Conservation (phyloP, 2,888 invertebrate genomes). For the Oscheius sp. region DNA sequence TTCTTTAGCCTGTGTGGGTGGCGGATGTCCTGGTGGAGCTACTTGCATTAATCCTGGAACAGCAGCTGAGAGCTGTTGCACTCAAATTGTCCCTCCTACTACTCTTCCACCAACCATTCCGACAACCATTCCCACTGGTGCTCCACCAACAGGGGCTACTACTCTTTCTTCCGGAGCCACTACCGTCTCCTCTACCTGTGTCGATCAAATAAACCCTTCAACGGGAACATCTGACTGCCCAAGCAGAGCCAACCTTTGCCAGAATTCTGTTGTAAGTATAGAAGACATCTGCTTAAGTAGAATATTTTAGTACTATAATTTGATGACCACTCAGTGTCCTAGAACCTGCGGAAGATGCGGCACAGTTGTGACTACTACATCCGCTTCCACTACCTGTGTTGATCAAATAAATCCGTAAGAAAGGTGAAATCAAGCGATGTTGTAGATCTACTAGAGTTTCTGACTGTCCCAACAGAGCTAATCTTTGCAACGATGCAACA, state of each 20-base stretch:
- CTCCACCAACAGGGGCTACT: not conserved
- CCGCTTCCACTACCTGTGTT: constrained; percentile 33
- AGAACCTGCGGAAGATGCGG: constrained; percentile 41
- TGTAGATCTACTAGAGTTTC: constrained; percentile 43
- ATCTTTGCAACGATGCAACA: constrained; percentile 30
- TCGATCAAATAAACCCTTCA: constrained; percentile 35
- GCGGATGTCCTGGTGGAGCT: not conserved
- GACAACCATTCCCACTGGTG: not conserved
- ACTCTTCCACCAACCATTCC: not conserved
- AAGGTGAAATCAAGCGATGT: too few relatives aligned
- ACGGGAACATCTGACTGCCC: constrained; percentile 46
- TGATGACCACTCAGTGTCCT: constrained; percentile 45
- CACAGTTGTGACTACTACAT: not conserved
- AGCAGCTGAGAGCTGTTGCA: not conserved
- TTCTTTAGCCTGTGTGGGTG: not conserved
- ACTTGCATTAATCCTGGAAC: not conserved
- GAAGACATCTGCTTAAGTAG: not conserved
- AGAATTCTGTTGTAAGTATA: not conserved
- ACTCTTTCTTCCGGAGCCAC: not conserved
- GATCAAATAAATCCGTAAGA: constrained; percentile 39
- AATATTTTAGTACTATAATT: constrained; percentile 37
- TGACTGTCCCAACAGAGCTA: constrained; percentile 36
- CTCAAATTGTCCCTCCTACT: not conserved
- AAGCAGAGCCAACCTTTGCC: constrained; percentile 33
- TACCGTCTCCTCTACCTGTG: constrained; percentile 32